phyloP scores from a whole-genome alignment of 2,888 invertebrate genomes.

The Pristionchus fissidentatus region DNA sequence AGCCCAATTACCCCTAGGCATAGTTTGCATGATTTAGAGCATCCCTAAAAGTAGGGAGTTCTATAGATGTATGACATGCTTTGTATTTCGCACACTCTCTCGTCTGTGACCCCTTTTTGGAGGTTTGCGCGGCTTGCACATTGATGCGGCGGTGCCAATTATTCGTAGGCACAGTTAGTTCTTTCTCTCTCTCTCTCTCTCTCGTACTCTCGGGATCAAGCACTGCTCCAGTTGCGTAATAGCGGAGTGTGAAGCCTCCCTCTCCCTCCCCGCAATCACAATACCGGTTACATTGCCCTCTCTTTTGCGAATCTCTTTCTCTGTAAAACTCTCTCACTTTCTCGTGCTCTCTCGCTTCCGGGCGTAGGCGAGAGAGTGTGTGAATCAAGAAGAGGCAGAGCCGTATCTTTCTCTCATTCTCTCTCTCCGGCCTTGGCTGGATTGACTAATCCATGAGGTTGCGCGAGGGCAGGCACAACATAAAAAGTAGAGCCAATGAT shows the following conservation, averaged over 20 bases:
- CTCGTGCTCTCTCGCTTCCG: background rate
- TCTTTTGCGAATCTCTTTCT: slow-evolving; percentile 19
- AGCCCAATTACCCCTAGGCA: too few relatives aligned
- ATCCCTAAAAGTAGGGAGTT: too few relatives aligned
- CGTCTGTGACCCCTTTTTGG: too few relatives aligned
- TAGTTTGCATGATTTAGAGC: too few relatives aligned
- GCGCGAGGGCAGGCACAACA: background rate
- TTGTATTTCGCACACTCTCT: background rate
- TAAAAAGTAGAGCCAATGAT: background rate
- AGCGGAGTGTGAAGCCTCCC: background rate
- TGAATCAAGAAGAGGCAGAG: background rate
- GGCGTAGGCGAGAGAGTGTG: background rate
- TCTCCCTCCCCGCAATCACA: too few relatives aligned
- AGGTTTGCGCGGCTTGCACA: too few relatives aligned
- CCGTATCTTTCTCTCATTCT: too few relatives aligned
- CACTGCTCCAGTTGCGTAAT: background rate
- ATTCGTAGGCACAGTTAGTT: too few relatives aligned
- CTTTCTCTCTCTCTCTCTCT: background rate
- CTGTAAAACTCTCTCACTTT: too few relatives aligned
- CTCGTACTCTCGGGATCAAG: background rate
- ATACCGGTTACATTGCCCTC: slow-evolving; percentile 5
- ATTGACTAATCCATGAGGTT: slow-evolving; percentile 11
- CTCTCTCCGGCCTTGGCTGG: slow-evolving; percentile 16
- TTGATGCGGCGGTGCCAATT: too few relatives aligned
- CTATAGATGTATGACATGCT: background rate